Evolutionary conservation across 2,888 invertebrate species (phyloP), one percentile per base, ranked within the genome.

Genomic region (Caenorhabditis japonica): DNA sequence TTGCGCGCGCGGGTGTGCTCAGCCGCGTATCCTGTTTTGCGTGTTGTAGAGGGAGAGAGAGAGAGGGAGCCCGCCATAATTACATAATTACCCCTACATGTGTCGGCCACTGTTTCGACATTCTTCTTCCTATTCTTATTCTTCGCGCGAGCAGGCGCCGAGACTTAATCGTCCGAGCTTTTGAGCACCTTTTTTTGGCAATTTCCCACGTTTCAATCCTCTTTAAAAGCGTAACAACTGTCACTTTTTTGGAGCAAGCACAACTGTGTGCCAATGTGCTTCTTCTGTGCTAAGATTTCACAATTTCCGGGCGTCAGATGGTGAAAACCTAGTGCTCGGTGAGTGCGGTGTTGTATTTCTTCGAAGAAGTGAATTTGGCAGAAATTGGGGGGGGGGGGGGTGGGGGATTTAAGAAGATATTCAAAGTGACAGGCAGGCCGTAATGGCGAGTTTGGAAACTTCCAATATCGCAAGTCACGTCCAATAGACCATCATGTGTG

Each of bases 21-120:
- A 39, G 27, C 19, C 38, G 47, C 55, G 41, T 56, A 64, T 64
- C 56, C 56, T 56, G 56, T 66, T 62, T 62, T 53, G 56, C 5
- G 30, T 10, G 7, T 10, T 30, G 7, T 10, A 10, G 56, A 44
- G 58, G 15, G 25, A 25, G 44, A 56, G 44, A 44, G 49, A 49
- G 59, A 44, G 55, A 56, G 41, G n/a, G n/a, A n/a, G n/a, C n/a
- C n/a, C n/a, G n/a, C n/a, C 64, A 66, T 66, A 66, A 66, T 66
- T 66, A 51, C 66, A 66, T 66, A 66, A 66, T 66, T 66, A 66
- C 66, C 27, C 62, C 41, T 33, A 19, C 49, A 43, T 43, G 41
- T 19, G 34, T 49, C 39, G 30, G 19, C 53, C 41, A 23, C 51
- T 60, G 33, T 52, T 41, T 49, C 49, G 51, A 43, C 30, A 38